Percentiles rank a stretch among this genome's conserved stretches.
phyloP scores from a whole-genome alignment of 2,888 invertebrate species.

The Flexamia atlantica region DNA sequence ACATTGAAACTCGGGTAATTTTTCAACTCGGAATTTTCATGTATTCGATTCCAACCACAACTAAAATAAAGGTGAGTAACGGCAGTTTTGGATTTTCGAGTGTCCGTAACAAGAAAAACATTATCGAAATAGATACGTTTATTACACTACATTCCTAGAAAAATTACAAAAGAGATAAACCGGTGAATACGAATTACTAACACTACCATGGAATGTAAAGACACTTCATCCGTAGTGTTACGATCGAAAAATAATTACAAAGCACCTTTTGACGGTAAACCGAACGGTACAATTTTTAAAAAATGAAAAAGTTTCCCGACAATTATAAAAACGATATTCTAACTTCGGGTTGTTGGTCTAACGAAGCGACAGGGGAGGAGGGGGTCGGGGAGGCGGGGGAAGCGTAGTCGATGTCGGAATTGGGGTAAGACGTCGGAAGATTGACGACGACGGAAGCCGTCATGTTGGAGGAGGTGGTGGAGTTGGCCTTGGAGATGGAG shows the following conservation, averaged over 20 bases:
- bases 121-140: slow-evolving; percentile 39
- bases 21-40: not conserved
- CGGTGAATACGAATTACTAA: slow-evolving; percentile 44
- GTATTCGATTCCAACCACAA: not conserved
- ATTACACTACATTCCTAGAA: slow-evolving; percentile 46
- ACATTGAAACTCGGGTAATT: no score
- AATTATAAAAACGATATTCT: slow-evolving; percentile 71
- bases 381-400: slow-evolving; percentile 71
- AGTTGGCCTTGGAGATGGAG: slow-evolving; percentile 72
- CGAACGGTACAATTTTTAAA: not conserved
- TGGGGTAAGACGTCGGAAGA: slow-evolving; percentile 72
- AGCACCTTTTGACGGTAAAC: slow-evolving; percentile 53
- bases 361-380: slow-evolving; percentile 70
- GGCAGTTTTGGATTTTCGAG: not conserved
- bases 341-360: slow-evolving; percentile 71
- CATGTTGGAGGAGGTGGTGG: slow-evolving; percentile 72
- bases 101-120: slow-evolving; percentile 27
- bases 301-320: not conserved
- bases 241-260: slow-evolving; percentile 42
- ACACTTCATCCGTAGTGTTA: slow-evolving; percentile 58
- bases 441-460: slow-evolving; percentile 73
- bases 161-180: slow-evolving; percentile 48
- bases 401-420: slow-evolving; percentile 72
- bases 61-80: not conserved
- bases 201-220: slow-evolving; percentile 58